phyloP scores from a whole-genome alignment of 2,797 vertebrate genomes.

The Gymnothorax javanicus region DNA sequence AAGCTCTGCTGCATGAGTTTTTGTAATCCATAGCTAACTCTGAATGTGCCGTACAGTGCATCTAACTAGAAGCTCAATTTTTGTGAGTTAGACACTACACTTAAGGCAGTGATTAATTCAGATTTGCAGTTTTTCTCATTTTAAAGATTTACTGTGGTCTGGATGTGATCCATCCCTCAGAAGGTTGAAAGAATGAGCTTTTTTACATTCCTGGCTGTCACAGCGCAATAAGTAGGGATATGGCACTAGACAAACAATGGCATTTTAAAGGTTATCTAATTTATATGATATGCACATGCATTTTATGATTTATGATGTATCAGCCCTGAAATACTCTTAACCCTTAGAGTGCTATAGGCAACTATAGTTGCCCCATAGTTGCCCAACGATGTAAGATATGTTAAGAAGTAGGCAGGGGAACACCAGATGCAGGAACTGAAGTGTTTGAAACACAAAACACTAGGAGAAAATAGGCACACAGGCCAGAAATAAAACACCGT shows the following conservation, averaged over 20 bases:
- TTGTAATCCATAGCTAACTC: conserved; percentile 26
- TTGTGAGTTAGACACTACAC: background rate
- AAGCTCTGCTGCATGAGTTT: conserved; percentile 42
- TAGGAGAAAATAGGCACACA: no score
- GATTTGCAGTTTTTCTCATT: background rate
- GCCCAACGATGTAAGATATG: no score
- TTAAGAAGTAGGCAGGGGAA: no score
- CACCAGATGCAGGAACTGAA: no score
- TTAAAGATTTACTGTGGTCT: background rate
- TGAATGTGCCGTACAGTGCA: conserved; percentile 23
- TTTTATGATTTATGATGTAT: background rate
- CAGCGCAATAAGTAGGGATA: background rate
- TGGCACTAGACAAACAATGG: background rate
- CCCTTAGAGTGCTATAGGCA: no score
- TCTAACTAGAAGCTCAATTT: background rate
- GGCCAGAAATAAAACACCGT: no score
- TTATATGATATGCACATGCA: background rate
- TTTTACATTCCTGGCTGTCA: background rate
- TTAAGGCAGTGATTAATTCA: background rate
- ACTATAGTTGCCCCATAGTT: no score
- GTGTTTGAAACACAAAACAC: no score
- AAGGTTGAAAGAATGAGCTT: background rate
- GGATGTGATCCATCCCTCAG: background rate
- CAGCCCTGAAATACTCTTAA: background rate
- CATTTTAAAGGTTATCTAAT: background rate